A percentile compares a stretch with the other conserved stretches of the same genome.
phyloP scores from a whole-genome alignment of 2,797 vertebrate species.

The Peromyscus attwateri region DNA sequence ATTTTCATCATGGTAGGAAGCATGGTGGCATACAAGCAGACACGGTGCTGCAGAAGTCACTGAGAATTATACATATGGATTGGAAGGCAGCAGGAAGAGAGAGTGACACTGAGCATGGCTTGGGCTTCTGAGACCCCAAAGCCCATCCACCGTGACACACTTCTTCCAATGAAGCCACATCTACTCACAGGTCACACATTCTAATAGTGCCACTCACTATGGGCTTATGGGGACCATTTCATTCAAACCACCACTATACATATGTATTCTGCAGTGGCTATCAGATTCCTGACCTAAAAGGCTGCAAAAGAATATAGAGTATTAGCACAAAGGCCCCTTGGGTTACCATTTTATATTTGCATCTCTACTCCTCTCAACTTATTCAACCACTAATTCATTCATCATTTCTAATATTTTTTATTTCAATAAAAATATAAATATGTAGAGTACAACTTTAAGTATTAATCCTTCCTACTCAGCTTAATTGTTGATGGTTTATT shows the following conservation, averaged over 20 bases:
- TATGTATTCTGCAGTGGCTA: neutral
- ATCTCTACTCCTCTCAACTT: neutral
- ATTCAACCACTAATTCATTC: neutral
- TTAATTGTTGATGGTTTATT: neutral
- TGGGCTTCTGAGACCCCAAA: neutral
- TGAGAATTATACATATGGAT: neutral
- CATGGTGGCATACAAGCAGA: fast-evolving
- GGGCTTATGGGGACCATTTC: neutral
- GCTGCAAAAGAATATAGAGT: neutral
- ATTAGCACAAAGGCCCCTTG: neutral
- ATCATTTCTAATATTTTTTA: neutral
- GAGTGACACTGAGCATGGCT: neutral
- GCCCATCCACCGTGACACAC: neutral
- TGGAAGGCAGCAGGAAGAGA: neutral
- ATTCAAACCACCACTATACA: neutral
- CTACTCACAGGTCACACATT: neutral
- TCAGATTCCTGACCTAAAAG: neutral
- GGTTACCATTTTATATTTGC: neutral
- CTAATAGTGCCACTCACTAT: neutral
- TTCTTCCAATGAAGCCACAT: neutral
- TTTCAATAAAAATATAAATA: neutral
- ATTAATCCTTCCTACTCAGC: neutral
- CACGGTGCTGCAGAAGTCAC: neutral
- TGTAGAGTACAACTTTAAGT: neutral
- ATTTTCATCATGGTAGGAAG: no score